Base-by-base conservation (phyloP, 2,888 invertebrate genomes). In the Cryptus armator region DNA sequence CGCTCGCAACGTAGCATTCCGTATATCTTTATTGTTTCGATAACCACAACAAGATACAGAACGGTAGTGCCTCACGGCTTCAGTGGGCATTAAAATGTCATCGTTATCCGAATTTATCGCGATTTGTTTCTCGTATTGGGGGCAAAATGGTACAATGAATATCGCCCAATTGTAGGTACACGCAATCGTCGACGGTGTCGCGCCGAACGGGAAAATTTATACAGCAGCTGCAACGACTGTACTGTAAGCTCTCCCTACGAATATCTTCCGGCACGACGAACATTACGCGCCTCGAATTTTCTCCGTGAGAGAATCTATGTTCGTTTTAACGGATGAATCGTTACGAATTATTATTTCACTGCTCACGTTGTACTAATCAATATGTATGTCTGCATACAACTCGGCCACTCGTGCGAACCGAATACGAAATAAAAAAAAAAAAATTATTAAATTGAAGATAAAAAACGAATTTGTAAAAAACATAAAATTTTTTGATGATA, bases 301-400 rank as follows among this genome's bases (percentile, higher is more conserved):
- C 74, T 37, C 37, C 56, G 48, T 59, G 59, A 71, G 66, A 64
- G 75, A 64, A 44, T 16, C 12, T 10, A 32, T 44, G 48, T 56
- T 77, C 74, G 79, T 80, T 80, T 48, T 76, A 76, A 68, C 84
- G 75, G 56, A 71, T 66, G 74, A 81, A 68, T 75, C 64, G 81
- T 62, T 82, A 19, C 68, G 79, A 79, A 79, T 85, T 75, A 85
- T 51, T 75, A 79, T 16, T 6, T 46, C 32, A 32, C 62, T 44
- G 62, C 64, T 66, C 71, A n/a, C 29, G 37, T 14, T 64, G 24
- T 64, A 72, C 70, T n/a, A 43, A 68, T 66, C 29, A 59, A 59
- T 59, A 1, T 59, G 29, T 32, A 14, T 59, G 59, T 56, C 10
- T 56, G 24, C 24, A 56, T 3, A 19, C 9, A 24, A 56, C 10